Evolutionary conservation across 2,888 invertebrate species (phyloP).

Genomic region (Drosophila anomalata): DNA sequence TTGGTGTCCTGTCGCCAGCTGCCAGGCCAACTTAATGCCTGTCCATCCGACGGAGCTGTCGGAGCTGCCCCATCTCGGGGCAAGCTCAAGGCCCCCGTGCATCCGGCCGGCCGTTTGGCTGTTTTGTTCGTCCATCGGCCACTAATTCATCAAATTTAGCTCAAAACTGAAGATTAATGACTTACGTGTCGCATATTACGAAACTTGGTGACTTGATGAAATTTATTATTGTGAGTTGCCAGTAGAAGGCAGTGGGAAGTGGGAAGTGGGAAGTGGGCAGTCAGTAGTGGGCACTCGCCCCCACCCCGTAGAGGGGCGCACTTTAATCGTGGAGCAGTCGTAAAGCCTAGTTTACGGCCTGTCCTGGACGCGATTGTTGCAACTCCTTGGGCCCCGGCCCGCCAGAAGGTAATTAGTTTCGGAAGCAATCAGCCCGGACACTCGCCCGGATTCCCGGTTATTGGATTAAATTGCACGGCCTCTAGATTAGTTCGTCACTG

Average conservation of each 20-base stretch:
- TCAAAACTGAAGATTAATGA: slow-evolving; percentile 77
- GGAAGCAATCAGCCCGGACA: slow-evolving; percentile 25
- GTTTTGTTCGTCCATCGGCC: slow-evolving; percentile 68
- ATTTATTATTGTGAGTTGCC: slow-evolving; percentile 62
- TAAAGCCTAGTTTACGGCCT: slow-evolving; percentile 47
- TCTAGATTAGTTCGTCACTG: background rate
- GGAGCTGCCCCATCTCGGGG: background rate
- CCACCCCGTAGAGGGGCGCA: slow-evolving; percentile 4
- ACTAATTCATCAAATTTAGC: slow-evolving; percentile 78
- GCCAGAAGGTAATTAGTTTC: slow-evolving; percentile 35
- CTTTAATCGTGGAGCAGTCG: slow-evolving; percentile 34
- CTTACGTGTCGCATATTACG: slow-evolving; percentile 77
- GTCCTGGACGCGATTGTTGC: slow-evolving; percentile 44
- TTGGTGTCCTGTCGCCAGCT: slow-evolving; percentile 76
- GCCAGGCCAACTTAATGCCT: slow-evolving; percentile 69
- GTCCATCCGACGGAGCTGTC: slow-evolving; percentile 41
- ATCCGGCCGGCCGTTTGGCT: slow-evolving; percentile 25
- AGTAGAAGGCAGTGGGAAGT: too few relatives aligned
- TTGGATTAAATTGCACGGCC: slow-evolving; percentile 25
- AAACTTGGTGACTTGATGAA: slow-evolving; percentile 78
- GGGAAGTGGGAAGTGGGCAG: too few relatives aligned
- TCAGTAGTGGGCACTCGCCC: background rate
- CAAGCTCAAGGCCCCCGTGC: slow-evolving; percentile 15
- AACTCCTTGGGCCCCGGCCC: slow-evolving; percentile 56
- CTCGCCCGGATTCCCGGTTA: slow-evolving; percentile 6